Evolutionary conservation across 2,888 invertebrate species (phyloP).

Genomic region (Blastobasis adustella): DNA sequence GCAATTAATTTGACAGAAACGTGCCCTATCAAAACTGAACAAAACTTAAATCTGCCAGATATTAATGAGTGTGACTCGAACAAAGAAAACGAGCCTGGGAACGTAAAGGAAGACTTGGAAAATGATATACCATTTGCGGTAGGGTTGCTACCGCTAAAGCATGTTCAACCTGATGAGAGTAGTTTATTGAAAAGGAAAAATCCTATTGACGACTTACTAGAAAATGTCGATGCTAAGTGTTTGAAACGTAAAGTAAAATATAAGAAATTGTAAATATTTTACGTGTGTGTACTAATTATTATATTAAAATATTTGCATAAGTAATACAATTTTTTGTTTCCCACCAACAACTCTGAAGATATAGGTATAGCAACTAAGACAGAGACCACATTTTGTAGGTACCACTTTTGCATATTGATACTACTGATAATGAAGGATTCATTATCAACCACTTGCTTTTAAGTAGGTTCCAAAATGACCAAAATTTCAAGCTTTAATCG

Average conservation of each 20-base stretch:
- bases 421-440: too few species aligned
- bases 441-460: too few species aligned
- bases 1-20: constrained; percentile 41
- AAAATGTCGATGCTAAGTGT: constrained; percentile 54
- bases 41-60: constrained; percentile 27
- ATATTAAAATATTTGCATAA: neutral
- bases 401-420: too few species aligned
- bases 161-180: constrained; percentile 36
- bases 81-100: constrained; percentile 36
- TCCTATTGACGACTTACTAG: constrained; percentile 30
- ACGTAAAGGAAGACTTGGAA: constrained; percentile 28
- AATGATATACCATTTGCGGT: constrained; percentile 65
- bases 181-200: constrained; percentile 45
- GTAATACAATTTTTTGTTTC: neutral
- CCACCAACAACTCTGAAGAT: too few species aligned
- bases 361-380: too few species aligned
- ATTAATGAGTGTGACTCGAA: constrained; percentile 24
- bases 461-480: too few species aligned
- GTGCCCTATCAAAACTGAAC: constrained; percentile 26
- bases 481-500: too few species aligned
- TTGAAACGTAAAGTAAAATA: constrained; percentile 62
- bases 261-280: constrained; percentile 36
- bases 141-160: constrained; percentile 55
- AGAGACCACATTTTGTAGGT: too few species aligned
- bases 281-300: constrained; percentile 2